phyloP scores from a whole-genome alignment of 2,797 vertebrate genomes.

The Sebastes reedi region DNA sequence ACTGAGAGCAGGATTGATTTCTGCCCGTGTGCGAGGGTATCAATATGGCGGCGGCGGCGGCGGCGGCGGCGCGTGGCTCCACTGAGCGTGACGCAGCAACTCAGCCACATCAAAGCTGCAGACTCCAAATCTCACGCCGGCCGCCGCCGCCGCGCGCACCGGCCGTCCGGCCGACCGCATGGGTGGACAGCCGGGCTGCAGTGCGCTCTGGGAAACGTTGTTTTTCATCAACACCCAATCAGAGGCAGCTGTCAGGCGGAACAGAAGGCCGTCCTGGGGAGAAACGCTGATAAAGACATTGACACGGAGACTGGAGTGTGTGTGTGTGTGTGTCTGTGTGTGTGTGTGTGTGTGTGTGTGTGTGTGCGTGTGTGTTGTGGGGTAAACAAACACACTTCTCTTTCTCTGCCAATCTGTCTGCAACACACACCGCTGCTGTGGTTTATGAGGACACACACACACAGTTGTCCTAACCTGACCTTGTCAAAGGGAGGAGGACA shows the following conservation, averaged over 20 bases:
- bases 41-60: conserved; percentile 43
- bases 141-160: conserved; percentile 7
- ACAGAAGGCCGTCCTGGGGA: conserved; percentile 20
- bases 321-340: neutral
- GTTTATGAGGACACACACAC: neutral
- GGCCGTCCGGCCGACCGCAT: neutral
- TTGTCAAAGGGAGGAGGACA: neutral
- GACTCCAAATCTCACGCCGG: conserved; percentile 50
- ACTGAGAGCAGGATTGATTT: conserved; percentile 31
- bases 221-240: conserved; percentile 70
- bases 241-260: conserved; percentile 52
- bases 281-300: conserved; percentile 48
- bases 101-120: conserved; percentile 36
- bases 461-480: conserved; percentile 3
- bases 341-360: neutral
- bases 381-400: neutral
- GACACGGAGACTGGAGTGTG: conserved; percentile 1
- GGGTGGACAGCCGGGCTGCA: conserved; percentile 39
- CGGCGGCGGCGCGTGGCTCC: conserved; percentile 11
- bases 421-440: neutral
- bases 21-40: conserved; percentile 17
- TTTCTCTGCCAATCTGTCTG: neutral
- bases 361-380: neutral
- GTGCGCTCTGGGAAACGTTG: conserved; percentile 57
- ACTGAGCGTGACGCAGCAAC: conserved; percentile 51